These are phyloP conservation scores for Poecilia picta DNA, from an alignment of 2,797 vertebrate species.

Conservation along the genomic window DNA sequence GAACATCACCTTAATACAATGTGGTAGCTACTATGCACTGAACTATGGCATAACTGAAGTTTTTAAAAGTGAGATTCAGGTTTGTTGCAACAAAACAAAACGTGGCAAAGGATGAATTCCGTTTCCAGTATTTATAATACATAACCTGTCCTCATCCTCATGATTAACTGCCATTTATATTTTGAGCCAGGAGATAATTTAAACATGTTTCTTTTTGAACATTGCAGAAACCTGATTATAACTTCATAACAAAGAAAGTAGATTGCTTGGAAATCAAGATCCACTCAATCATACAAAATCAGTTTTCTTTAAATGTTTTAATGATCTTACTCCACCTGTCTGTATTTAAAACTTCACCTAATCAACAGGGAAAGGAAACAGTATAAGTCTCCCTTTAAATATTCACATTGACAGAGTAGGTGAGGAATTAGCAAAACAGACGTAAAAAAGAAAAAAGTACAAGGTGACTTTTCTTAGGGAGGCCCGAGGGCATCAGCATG, in stretches of 20 bases:
- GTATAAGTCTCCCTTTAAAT: not conserved
- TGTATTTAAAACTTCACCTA: not conserved
- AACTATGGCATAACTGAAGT: not conserved
- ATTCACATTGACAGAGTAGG: constrained; percentile 7
- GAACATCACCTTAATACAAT: not conserved
- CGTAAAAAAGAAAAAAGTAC: constrained; percentile 48
- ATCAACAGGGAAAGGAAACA: not conserved
- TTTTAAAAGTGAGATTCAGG: not conserved
- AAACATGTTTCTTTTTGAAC: not conserved
- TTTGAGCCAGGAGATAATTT: not conserved
- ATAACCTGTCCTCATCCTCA: not conserved
- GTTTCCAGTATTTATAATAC: not conserved
- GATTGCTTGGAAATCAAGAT: constrained; percentile 8
- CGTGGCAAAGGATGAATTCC: not conserved
- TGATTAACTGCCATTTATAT: not conserved
- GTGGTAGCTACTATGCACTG: not conserved
- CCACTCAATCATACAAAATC: not conserved
- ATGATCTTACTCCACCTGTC: not conserved
- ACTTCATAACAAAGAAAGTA: not conserved
- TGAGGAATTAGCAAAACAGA: constrained; percentile 25
- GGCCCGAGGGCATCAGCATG: constrained; percentile 59
- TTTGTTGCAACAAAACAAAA: not conserved
- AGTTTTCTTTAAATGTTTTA: no score
- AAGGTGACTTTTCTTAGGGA: constrained; percentile 66
- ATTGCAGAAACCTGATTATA: no score